phyloP scores from a whole-genome alignment of 2,888 invertebrate genomes.

The Parnassius smintheus region DNA sequence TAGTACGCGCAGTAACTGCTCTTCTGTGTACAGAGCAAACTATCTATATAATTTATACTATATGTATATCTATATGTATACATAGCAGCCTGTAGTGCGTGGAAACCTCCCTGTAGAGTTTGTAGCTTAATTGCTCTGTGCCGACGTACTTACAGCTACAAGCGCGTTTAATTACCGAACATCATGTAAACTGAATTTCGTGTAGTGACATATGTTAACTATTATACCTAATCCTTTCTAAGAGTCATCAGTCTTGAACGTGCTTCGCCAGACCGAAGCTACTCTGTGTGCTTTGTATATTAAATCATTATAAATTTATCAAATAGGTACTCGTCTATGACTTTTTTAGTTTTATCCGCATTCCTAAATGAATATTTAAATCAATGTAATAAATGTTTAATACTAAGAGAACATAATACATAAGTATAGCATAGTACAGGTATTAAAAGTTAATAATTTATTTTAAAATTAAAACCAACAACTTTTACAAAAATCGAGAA shows the following conservation, averaged over 20 bases:
- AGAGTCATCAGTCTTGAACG: conserved; percentile 2
- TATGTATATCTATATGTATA: background rate
- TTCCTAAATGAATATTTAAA: too few species aligned
- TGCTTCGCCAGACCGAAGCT: background rate
- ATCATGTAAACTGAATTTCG: conserved; percentile 28
- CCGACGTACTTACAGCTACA: conserved; percentile 27
- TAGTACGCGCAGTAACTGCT: conserved; percentile 20
- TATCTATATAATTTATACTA: conserved; percentile 10
- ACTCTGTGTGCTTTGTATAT: background rate
- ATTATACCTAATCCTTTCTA: conserved; percentile 17
- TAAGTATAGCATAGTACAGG: too few species aligned
- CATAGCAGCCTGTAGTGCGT: conserved; percentile 17
- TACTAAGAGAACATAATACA: too few species aligned
- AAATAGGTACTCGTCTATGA: background rate
- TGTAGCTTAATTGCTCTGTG: conserved; percentile 40
- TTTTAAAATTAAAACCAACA: too few species aligned
- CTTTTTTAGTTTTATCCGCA: too few species aligned
- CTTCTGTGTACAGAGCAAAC: conserved; percentile 25
- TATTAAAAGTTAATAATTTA: too few species aligned
- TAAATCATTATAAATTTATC: background rate
- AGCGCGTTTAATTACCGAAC: conserved; percentile 29
- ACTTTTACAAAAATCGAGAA: too few species aligned
- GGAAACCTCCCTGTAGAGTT: conserved; percentile 29
- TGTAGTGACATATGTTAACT: conserved; percentile 25
- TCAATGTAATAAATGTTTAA: too few species aligned